Evolutionary conservation across 2,797 vertebrate species (phyloP).

Genomic region (Melanotaenia boesemani): DNA sequence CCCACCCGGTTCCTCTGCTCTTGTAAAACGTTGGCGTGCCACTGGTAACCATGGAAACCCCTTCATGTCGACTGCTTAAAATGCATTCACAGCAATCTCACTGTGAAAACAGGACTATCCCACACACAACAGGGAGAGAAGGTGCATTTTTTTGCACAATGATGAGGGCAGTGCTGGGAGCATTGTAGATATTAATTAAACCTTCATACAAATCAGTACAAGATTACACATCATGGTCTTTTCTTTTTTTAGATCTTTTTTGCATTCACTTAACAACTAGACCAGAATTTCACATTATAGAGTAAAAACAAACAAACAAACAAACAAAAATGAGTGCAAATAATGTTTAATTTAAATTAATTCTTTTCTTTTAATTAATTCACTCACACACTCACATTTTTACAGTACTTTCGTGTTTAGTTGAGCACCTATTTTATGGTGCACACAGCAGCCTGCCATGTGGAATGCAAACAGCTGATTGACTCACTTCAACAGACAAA

Average conservation of each 20-base stretch:
- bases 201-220: neutral
- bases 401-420: neutral
- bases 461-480: slow-evolving; percentile 29
- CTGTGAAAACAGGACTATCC: slow-evolving; percentile 36
- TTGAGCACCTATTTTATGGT: neutral
- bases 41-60: slow-evolving; percentile 67
- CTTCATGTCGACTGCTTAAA: slow-evolving; percentile 29
- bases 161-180: too few relatives aligned
- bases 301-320: neutral
- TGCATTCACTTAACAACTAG: slow-evolving; percentile 8
- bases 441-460: too few relatives aligned
- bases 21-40: slow-evolving; percentile 51
- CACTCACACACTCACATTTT: neutral
- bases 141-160: neutral
- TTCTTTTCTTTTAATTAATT: too few relatives aligned
- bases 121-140: slow-evolving; percentile 36
- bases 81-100: slow-evolving; percentile 54
- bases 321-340: neutral
- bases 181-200: too few relatives aligned
- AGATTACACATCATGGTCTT: slow-evolving; percentile 1
- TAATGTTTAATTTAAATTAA: neutral
- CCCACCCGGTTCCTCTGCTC: slow-evolving; percentile 46
- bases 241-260: neutral
- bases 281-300: neutral
- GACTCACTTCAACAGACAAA: slow-evolving; percentile 18